Evolutionary conservation across 92 coral and sea anemone species (phyloP), one percentile per base, ranked within the genome.

Genomic region (Muricea muricata): DNA sequence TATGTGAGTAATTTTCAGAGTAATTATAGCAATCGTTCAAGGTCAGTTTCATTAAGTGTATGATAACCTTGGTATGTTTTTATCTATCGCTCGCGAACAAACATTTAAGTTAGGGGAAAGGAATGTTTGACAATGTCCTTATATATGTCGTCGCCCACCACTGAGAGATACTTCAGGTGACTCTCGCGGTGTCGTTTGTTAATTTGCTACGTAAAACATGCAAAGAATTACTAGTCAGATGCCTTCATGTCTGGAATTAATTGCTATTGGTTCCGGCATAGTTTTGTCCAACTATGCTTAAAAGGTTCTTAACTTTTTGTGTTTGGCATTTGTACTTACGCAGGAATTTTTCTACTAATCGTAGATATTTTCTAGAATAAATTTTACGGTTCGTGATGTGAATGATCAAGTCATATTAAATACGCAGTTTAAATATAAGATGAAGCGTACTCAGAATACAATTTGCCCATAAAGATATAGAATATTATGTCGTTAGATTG

Each of bases 131-230:
- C 70, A 28, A 32, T 25, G 24, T 25, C 18, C 70, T 25, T 0
- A 18, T 4, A n/a, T 63, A 63, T 63, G 70, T 63, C 70, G 30
- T 28, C 70, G 15, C 70, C 37, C 65, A 21, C 37, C 70, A 63
- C 70, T 30, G 70, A 11, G 30, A 63, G n/a, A 21, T 63, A 28
- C 34, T 32, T 63, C 6, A 30, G 70, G 70, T 17, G 70, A 63
- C 70, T 32, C 68, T 28, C 68, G 14, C 68, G 33, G 9, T 60
- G 33, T 60, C 34, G 60, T 52, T 6, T 17, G 15, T 5, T 45
- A 45, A 45, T 57, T 54, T 57, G 30, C 25, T 24, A 2, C 25
- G 5, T 20, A 63, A 63, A 63, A 63, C 37, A 63, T 63, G 37
- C 12, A 30, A 63, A 63, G 70, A 28, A 63, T 63, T 15, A 32